Percentiles rank a stretch among this genome's conserved stretches.
Conservation (phyloP, 2,113 vertebrate species). For the Phalacrocorax carbo region DNA sequence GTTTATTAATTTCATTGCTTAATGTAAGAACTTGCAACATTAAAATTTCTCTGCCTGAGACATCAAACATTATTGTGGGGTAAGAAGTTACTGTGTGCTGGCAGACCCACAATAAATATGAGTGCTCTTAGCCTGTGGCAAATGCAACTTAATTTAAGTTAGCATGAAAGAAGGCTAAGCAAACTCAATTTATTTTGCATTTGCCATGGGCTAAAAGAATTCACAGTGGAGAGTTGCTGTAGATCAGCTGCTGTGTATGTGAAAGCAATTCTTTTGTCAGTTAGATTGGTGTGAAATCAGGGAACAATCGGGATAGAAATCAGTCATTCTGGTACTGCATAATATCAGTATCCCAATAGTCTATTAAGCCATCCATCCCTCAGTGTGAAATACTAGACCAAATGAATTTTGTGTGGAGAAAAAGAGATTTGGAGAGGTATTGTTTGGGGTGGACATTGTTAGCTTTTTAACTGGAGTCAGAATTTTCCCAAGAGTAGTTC, state of each 20-base stretch:
- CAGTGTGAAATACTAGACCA: neutral
- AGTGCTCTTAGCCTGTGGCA: slow-evolving; percentile 16
- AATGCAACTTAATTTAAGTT: slow-evolving; percentile 5
- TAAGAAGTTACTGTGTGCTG: neutral
- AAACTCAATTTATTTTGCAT: slow-evolving; percentile 53
- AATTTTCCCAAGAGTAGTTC: neutral
- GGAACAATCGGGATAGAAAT: neutral
- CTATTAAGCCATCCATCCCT: neutral
- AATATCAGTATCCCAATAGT: neutral
- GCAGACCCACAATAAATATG: neutral
- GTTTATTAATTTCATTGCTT: neutral
- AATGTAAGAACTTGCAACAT: neutral
- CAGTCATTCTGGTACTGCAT: neutral
- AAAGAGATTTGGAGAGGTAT: neutral
- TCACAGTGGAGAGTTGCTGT: neutral
- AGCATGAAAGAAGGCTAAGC: slow-evolving; percentile 4
- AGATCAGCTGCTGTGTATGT: neutral
- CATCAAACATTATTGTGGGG: neutral
- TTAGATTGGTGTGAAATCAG: neutral
- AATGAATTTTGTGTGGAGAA: neutral
- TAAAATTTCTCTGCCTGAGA: neutral
- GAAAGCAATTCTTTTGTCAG: neutral
- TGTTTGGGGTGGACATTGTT: neutral
- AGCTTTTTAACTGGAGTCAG: neutral
- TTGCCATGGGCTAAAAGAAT: slow-evolving; percentile 25